Conservation (phyloP, 2,888 invertebrate species). For the Linyphia triangularis region DNA sequence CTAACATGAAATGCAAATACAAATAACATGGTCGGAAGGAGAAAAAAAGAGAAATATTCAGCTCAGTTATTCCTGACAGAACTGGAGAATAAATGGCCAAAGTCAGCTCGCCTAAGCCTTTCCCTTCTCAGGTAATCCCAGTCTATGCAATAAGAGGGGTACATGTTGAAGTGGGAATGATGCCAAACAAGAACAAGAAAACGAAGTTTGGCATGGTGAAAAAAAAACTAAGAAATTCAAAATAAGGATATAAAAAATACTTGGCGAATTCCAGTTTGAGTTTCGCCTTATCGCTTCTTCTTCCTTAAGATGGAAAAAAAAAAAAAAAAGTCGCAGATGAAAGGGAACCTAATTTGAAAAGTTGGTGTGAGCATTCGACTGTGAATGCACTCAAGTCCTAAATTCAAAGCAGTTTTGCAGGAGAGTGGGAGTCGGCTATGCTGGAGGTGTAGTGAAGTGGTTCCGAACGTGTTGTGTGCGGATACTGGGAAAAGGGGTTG, state of each 20-base stretch:
- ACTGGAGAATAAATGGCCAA: neutral
- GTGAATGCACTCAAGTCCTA: conserved; percentile 69
- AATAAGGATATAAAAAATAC: conserved; percentile 54
- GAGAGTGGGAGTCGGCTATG: neutral
- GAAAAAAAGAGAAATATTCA: conserved; percentile 20
- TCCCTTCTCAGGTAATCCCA: conserved; percentile 52
- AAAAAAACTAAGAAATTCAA: conserved; percentile 35
- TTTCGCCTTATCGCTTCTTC: conserved; percentile 44
- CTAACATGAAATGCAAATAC: conserved; percentile 39
- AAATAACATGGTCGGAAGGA: neutral
- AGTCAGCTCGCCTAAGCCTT: neutral
- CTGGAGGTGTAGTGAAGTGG: conserved; percentile 2
- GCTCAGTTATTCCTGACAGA: neutral
- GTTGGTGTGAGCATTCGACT: conserved; percentile 68
- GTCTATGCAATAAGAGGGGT: conserved; percentile 41
- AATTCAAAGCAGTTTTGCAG: conserved; percentile 58
- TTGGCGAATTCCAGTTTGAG: conserved; percentile 42
- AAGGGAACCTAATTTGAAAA: conserved; percentile 71
- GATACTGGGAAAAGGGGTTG: neutral
- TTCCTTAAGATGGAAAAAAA: conserved; percentile 16
- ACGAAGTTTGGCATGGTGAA: neutral
- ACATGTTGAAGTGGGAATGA: conserved; percentile 29
- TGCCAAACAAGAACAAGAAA: conserved; percentile 51
- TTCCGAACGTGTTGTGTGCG: conserved; percentile 29
- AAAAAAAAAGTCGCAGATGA: conserved; percentile 28